A percentile compares a stretch with the other conserved stretches of the same genome.
phyloP scores from a whole-genome alignment of 1,140 invertebrate species.

The Stratiolaelaps scimitus region DNA sequence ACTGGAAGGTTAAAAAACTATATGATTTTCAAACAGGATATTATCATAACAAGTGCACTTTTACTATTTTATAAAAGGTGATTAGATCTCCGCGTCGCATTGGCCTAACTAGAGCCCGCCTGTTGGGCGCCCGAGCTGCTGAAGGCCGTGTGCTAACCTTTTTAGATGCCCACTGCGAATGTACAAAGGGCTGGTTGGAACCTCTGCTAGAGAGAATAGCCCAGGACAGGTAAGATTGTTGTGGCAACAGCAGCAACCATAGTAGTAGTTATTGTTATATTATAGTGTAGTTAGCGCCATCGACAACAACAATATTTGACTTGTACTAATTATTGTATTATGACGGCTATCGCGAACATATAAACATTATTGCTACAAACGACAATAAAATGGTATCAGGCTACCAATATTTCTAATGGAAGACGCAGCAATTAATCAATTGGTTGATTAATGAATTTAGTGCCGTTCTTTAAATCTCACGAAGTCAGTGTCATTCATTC shows the following conservation, averaged over 20 bases:
- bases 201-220: constrained; percentile 63
- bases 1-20: constrained; percentile 59
- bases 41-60: too few relatives aligned
- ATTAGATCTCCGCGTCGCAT: constrained; percentile 56
- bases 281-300: too few relatives aligned
- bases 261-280: too few relatives aligned
- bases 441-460: constrained; percentile 1
- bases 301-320: too few relatives aligned
- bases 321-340: too few relatives aligned
- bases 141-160: constrained; percentile 69
- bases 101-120: constrained; percentile 70
- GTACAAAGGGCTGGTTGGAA: constrained; percentile 76
- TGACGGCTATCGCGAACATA: too few relatives aligned
- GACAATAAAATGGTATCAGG: too few relatives aligned
- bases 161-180: constrained; percentile 87
- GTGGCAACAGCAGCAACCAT: too few relatives aligned
- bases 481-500: constrained; percentile 5
- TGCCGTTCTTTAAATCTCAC: background rate
- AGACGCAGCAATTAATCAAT: constrained; percentile 15
- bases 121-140: constrained; percentile 65
- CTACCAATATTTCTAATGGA: constrained; percentile 20
- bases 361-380: too few relatives aligned
- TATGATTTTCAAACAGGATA: constrained; percentile 52
- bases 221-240: constrained; percentile 46
- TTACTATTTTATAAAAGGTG: constrained; percentile 46